Percentiles rank a stretch among this genome's conserved stretches.
phyloP scores from a whole-genome alignment of 2,113 vertebrate species.

The Phrynosoma blainvillii region DNA sequence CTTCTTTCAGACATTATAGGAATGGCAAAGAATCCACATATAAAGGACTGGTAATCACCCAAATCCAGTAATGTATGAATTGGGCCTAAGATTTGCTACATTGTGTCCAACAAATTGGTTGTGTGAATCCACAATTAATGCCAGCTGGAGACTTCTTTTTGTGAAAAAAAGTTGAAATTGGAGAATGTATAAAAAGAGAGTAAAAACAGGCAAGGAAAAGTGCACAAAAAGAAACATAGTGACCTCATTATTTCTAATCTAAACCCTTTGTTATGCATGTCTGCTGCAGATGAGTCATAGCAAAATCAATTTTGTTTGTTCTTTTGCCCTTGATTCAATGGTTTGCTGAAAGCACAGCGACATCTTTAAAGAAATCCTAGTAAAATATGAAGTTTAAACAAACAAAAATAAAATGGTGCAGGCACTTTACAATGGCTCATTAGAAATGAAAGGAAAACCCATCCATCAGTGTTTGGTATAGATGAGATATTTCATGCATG shows the following conservation, averaged over 20 bases:
- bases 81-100: neutral
- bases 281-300: slow-evolving; percentile 35
- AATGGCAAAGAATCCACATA: neutral
- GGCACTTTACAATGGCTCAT: slow-evolving; percentile 52
- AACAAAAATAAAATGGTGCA: slow-evolving; percentile 49
- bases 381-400: slow-evolving; percentile 61
- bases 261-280: slow-evolving; percentile 34
- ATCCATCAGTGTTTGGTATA: slow-evolving; percentile 61
- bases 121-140: neutral
- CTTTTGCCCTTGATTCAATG: slow-evolving; percentile 49
- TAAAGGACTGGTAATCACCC: neutral
- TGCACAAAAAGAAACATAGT: slow-evolving; percentile 7
- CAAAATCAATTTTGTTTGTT: slow-evolving; percentile 37
- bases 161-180: neutral
- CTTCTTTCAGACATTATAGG: neutral
- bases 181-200: neutral
- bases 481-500: slow-evolving; percentile 58
- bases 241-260: slow-evolving; percentile 50
- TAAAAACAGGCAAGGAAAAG: slow-evolving; percentile 13
- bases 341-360: slow-evolving; percentile 32
- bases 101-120: neutral
- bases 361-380: slow-evolving; percentile 21
- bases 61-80: neutral
- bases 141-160: neutral
- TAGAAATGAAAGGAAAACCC: slow-evolving; percentile 62